Base-by-base conservation (phyloP, 1,140 invertebrate species). In the Tachypleus tridentatus region DNA sequence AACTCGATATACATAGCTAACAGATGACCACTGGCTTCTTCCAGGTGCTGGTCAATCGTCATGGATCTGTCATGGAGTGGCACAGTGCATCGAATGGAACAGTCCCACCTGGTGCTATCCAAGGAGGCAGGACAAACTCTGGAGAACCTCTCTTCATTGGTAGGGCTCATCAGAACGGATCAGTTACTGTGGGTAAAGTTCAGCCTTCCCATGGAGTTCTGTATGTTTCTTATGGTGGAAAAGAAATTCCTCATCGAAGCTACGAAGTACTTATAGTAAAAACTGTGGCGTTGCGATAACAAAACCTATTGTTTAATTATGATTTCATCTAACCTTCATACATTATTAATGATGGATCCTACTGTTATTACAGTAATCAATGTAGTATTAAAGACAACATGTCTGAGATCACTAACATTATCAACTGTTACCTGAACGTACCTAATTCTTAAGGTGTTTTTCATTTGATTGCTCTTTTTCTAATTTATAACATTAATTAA, bases 1-100 rank as follows among this genome's bases (percentile, higher is more conserved):
- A 1, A 29, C 29, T 29, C 29, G 29, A 29, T 29, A 29, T 29
- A 29, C 29, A 29, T 1, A 29, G 29, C 29, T 29, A 29, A 29
- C 29, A 29, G 29, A 29, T 29, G 29, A 29, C 29, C 29, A 29
- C 29, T 29, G 29, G 29, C 59, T 60, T 6, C 50, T 47, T 47
- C 3, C 53, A 69, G 67, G 67, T 69, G 8, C 49, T 69, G 49
- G 11, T 49, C 58, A 64, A 60, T 11, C 70, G 65, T 4, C 57
- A 58, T 29, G 61, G 63, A 50, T 54, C 60, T 29, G 48, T 5
- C 11, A 56, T 69, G 29, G 64, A 64, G 9, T 93, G 90, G 90
- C 83, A 85, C 4, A 78, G 83, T 6, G 82, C 82, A 4, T 72
- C 77, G n/a, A 81, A 78, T 5, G 86, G 87, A 0, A 78, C 82